Evolutionary conservation across 2,888 invertebrate species (phyloP), one percentile per base, ranked within the genome.

Genomic region (Norana najaformis): DNA sequence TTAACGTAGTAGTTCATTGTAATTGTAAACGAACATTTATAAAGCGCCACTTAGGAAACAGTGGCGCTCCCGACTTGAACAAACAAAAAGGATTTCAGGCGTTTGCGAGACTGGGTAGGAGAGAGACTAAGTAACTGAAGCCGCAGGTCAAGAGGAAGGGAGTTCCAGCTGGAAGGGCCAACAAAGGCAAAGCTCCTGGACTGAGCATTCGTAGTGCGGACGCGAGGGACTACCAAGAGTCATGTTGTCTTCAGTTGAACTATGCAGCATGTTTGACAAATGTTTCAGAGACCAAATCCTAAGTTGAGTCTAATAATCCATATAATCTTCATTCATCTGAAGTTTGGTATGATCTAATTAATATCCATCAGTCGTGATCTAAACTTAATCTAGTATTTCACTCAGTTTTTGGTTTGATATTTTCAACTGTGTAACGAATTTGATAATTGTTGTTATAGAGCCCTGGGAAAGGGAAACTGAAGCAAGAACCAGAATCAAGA

Each of bases 291-390:
- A n/a, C 30, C 69, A 69, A 69, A 69, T 69, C 69, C 69, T 69
- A 69, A n/a, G n/a, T 69, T 30, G n/a, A 69, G 69, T 20, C n/a
- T 69, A 69, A 69, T n/a, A 69, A 69, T 69, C n/a, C 8, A n/a
- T 69, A 69, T 69, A n/a, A n/a, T n/a, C 69, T 69, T 69, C 8
- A 69, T 69, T 69, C 30, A n/a, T 69, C 69, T n/a, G 16, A 69
- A 30, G 11, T 23, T 69, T 69, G 69, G 30, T n/a, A n/a, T 69
- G 69, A n/a, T 30, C 69, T n/a, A 69, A 69, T n/a, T n/a, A 69
- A 69, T n/a, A 69, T 69, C 69, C n/a, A 69, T n/a, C 69, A 69
- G n/a, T 69, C n/a, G 30, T 69, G 69, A 69, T 69, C 69, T n/a
- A n/a, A 30, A 30, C 0, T 69, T n/a, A 69, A 8, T 47, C 47